Evolutionary conservation across 1,140 invertebrate genomes (phyloP).

Genomic region (Drosophila nebulosa): DNA sequence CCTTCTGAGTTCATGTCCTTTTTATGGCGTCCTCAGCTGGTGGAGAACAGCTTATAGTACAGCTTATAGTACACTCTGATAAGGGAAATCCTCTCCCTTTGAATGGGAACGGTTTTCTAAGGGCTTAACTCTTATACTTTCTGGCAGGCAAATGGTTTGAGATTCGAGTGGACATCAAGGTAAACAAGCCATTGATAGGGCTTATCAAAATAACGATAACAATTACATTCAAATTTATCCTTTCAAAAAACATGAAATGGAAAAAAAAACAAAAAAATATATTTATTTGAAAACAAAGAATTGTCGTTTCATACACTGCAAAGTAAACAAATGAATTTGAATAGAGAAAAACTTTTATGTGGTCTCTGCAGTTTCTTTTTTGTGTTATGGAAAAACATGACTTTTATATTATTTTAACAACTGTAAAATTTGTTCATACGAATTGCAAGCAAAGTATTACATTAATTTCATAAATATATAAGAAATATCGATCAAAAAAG

Average conservation of each 20-base stretch:
- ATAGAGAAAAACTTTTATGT: too few species aligned
- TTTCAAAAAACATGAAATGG: background rate
- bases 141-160: background rate
- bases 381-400: too few species aligned
- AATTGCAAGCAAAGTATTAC: too few species aligned
- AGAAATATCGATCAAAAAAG: too few species aligned
- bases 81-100: background rate
- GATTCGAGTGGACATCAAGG: slow-evolving; percentile 11
- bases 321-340: too few species aligned
- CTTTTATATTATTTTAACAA: too few species aligned
- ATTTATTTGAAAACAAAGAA: background rate
- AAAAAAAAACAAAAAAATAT: background rate
- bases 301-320: background rate
- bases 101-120: background rate
- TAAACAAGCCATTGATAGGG: slow-evolving; percentile 53
- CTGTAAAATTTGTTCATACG: too few species aligned
- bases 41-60: background rate
- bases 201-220: slow-evolving; percentile 47
- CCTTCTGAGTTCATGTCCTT: background rate
- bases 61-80: background rate
- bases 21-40: background rate
- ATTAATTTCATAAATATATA: too few species aligned
- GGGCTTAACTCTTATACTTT: background rate
- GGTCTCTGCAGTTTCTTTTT: too few species aligned
- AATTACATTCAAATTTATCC: background rate